Base-by-base conservation (phyloP, 2,113 vertebrate species). In the Otocyon megalotis region DNA sequence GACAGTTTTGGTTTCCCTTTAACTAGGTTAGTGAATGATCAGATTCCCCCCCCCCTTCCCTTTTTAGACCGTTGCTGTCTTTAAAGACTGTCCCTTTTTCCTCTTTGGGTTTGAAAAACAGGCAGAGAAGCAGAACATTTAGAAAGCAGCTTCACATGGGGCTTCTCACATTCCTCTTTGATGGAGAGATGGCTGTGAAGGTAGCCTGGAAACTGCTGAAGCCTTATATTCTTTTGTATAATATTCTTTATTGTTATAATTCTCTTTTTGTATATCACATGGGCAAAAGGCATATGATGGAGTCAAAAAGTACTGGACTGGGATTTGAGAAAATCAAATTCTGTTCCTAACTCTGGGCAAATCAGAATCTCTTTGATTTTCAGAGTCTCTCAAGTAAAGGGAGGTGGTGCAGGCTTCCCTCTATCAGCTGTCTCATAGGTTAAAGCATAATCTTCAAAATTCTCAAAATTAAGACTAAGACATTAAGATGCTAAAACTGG, bases 291-390 rank as follows among this genome's bases (percentile, higher is more conserved):
- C 32, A 22, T 43, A 85, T 77, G 32, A 37, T 8, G 88, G 81
- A 93, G 67, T 43, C 19, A 48, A 69, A 90, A 86, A 20, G 35
- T 62, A 72, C 5, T 62, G 50, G 54, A 43, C 16, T 80, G 22
- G 60, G 85, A 93, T 87, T 93, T 93, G 87, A 86, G 72, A 92
- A 82, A 71, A 74, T 43, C 16, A 35, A 67, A 74, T 77, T 77
- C 58, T 96, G 17, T 43, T 91, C 56, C 54, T 53, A 90, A 58
- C 58, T 90, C 53, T 65, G 2, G 14, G 37, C 17, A 53, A 90
- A 58, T 69, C 19, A 85, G 94, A 95, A 91, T 74, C 28, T 35
- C 60, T 93, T 71, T 22, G 72, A 43, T n/a, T 92, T 85, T 88
- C 60, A 84, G 53, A 48, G 24, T n/a, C 15, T 20, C 28, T 83